phyloP scores from a whole-genome alignment of 2,888 invertebrate species.

The Eucera pruinosa region DNA sequence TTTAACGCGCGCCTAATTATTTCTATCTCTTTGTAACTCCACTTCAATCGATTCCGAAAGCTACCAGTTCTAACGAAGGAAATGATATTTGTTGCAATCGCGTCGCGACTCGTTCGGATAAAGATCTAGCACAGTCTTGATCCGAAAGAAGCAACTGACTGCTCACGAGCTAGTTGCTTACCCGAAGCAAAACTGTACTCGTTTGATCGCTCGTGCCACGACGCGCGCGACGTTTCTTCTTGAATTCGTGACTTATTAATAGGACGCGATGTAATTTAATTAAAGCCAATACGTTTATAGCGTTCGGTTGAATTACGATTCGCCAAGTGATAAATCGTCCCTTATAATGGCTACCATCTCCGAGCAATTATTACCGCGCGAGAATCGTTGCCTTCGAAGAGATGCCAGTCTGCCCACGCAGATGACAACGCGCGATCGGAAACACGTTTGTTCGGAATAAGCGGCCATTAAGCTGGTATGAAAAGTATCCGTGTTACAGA shows the following conservation, averaged over 20 bases:
- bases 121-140: too few species aligned
- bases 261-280: constrained; percentile 61
- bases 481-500: constrained; percentile 45
- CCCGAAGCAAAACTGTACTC: background rate
- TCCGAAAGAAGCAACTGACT: too few species aligned
- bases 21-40: background rate
- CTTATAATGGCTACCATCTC: constrained; percentile 70
- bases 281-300: constrained; percentile 58
- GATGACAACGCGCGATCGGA: constrained; percentile 59
- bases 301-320: constrained; percentile 61
- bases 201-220: constrained; percentile 1
- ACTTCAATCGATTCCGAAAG: background rate
- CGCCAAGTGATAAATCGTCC: constrained; percentile 72
- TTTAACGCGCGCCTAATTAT: background rate
- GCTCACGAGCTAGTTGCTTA: too few species aligned
- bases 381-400: constrained; percentile 44
- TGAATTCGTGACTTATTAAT: constrained; percentile 51
- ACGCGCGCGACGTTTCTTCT: constrained; percentile 15
- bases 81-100: constrained; percentile 1
- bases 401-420: constrained; percentile 60
- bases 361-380: constrained; percentile 52
- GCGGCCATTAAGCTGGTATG: constrained; percentile 48
- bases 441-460: constrained; percentile 58
- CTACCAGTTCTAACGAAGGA: background rate
- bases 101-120: background rate